Evolutionary conservation across 2,888 invertebrate species (phyloP).

Genomic region (Camptogramma bilineatum): DNA sequence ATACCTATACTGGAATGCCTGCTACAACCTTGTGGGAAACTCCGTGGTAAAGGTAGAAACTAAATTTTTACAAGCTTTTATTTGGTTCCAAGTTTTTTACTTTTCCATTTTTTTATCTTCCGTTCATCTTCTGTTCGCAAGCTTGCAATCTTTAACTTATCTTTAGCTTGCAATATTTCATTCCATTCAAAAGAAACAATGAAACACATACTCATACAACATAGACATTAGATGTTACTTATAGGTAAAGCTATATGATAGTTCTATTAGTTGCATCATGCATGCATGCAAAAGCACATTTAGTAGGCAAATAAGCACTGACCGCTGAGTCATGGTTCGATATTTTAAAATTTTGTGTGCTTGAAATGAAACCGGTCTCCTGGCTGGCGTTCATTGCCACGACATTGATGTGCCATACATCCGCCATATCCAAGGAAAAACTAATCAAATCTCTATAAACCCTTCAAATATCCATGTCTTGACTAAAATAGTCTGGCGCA

Average conservation of each 20-base stretch:
- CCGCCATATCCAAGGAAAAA: constrained; percentile 31
- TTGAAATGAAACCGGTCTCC: constrained; percentile 57
- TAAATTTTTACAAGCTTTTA: constrained; percentile 1
- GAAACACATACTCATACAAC: neutral
- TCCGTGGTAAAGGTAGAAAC: constrained; percentile 59
- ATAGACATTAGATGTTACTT: neutral
- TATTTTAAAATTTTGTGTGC: constrained; percentile 44
- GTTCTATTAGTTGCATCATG: constrained; percentile 30
- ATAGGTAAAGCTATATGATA: constrained; percentile 19
- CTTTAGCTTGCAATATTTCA: too few relatives aligned
- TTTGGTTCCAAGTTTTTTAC: too few relatives aligned
- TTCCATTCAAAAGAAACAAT: constrained; percentile 6
- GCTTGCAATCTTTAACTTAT: too few relatives aligned
- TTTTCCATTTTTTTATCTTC: too few relatives aligned
- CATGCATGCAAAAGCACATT: constrained; percentile 32
- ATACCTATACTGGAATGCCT: constrained; percentile 49
- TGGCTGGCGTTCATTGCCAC: constrained; percentile 56
- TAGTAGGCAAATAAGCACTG: constrained; percentile 30
- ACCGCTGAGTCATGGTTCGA: constrained; percentile 53
- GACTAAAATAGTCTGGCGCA: constrained; percentile 21
- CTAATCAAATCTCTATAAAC: constrained; percentile 25
- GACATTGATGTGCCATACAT: constrained; percentile 41
- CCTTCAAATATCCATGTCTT: constrained; percentile 18
- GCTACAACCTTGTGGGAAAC: constrained; percentile 49
- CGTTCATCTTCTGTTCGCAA: too few relatives aligned